Conservation (phyloP, 2,888 invertebrate genomes). For the Apodemia hepburni region DNA sequence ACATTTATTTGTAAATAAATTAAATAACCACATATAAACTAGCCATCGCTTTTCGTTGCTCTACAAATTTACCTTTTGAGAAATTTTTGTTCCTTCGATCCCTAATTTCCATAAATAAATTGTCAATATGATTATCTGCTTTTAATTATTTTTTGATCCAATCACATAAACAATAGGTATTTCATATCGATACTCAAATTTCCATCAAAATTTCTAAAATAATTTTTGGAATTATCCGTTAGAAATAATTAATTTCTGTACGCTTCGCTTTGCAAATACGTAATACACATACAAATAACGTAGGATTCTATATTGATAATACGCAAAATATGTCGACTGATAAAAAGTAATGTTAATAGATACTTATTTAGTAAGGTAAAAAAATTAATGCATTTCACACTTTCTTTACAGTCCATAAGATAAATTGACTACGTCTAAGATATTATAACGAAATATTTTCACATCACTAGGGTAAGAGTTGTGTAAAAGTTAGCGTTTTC, state of each 20-base stretch:
- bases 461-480: constrained; percentile 74
- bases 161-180: neutral
- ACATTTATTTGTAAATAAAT: constrained; percentile 64
- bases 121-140: neutral
- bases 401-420: constrained; percentile 57
- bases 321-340: constrained; percentile 77
- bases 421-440: constrained; percentile 64
- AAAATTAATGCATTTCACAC: constrained; percentile 76
- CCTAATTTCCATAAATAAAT: constrained; percentile 13
- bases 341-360: constrained; percentile 68
- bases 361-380: constrained; percentile 66
- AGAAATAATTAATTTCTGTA: neutral
- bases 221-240: neutral
- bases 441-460: constrained; percentile 77
- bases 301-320: constrained; percentile 43
- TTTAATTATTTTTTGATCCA: constrained; percentile 2
- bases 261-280: constrained; percentile 20
- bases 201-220: neutral
- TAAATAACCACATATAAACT: constrained; percentile 52
- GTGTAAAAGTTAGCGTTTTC: constrained; percentile 72
- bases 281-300: constrained; percentile 20
- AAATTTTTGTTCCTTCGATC: constrained; percentile 4
- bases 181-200: neutral
- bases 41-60: constrained; percentile 64
- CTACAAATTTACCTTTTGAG: constrained; percentile 45